Evolutionary conservation across 2,797 vertebrate species (phyloP).

Genomic region (Pteropus rufus): DNA sequence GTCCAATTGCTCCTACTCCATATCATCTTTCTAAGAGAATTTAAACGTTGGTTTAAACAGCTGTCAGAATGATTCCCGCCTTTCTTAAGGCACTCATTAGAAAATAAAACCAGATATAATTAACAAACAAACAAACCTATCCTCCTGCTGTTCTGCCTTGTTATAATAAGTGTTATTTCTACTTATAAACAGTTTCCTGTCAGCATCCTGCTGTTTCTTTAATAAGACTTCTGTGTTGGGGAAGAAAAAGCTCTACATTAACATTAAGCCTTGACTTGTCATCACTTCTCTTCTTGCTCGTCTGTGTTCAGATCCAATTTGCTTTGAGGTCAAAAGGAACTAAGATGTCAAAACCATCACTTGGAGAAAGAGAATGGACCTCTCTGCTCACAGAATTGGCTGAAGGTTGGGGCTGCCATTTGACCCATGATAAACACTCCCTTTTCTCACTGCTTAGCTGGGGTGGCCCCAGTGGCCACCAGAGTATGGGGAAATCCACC

Average conservation of each 20-base stretch:
- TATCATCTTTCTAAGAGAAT: conserved; percentile 23
- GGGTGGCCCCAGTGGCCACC: neutral
- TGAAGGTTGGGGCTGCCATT: neutral
- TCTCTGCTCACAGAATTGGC: neutral
- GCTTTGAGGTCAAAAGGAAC: neutral
- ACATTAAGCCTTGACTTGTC: conserved; percentile 57
- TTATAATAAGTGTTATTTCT: conserved; percentile 77
- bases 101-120: conserved; percentile 76
- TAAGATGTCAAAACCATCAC: neutral
- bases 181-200: conserved; percentile 69
- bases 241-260: conserved; percentile 33
- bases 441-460: neutral
- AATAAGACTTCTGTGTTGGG: conserved; percentile 68
- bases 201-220: conserved; percentile 72
- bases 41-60: conserved; percentile 59
- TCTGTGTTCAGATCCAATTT: conserved; percentile 38
- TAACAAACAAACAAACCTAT: conserved; percentile 76
- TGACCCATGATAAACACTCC: neutral
- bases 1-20: neutral
- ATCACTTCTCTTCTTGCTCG: neutral
- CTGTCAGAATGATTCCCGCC: conserved; percentile 7
- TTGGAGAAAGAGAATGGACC: neutral
- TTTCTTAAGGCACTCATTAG: conserved; percentile 69
- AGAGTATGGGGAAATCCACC: neutral
- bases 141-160: conserved; percentile 73